Evolutionary conservation across 2,888 invertebrate species (phyloP).

Genomic region (Microchrysa polita): DNA sequence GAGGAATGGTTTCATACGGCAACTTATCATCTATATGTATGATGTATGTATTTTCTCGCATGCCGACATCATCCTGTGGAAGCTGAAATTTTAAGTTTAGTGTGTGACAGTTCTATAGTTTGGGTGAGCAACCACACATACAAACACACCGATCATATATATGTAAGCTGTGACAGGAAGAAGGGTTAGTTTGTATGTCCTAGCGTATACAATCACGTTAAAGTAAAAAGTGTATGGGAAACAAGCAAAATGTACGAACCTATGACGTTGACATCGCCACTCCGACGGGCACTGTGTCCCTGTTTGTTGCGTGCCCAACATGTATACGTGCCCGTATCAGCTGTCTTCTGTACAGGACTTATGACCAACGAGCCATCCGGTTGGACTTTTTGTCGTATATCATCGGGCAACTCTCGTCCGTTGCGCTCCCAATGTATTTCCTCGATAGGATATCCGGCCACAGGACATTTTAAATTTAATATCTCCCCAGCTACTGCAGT

Average conservation of each 20-base stretch:
- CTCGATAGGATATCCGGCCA: constrained; percentile 83
- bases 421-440: constrained; percentile 83
- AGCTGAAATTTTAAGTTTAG: constrained; percentile 33
- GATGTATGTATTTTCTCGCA: too few species aligned
- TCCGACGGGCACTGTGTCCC: constrained; percentile 77
- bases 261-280: constrained; percentile 80
- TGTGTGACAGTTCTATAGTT: neutral
- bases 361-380: constrained; percentile 80
- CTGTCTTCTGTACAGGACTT: constrained; percentile 77
- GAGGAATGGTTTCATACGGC: constrained; percentile 25
- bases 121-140: too few species aligned
- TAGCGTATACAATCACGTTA: constrained; percentile 12
- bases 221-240: neutral
- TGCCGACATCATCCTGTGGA: constrained; percentile 1
- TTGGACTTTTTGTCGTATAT: constrained; percentile 79
- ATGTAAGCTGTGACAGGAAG: neutral
- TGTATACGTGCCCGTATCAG: constrained; percentile 81
- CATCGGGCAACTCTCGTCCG: constrained; percentile 79
- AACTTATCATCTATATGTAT: constrained; percentile 10
- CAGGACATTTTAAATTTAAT: constrained; percentile 80
- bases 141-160: too few species aligned
- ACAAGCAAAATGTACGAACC: constrained; percentile 68
- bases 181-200: constrained; percentile 10
- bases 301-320: constrained; percentile 83
- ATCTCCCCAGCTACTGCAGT: constrained; percentile 83